Evolutionary conservation across 2,797 vertebrate genomes (phyloP).

Genomic region (Cynopterus sphinx): DNA sequence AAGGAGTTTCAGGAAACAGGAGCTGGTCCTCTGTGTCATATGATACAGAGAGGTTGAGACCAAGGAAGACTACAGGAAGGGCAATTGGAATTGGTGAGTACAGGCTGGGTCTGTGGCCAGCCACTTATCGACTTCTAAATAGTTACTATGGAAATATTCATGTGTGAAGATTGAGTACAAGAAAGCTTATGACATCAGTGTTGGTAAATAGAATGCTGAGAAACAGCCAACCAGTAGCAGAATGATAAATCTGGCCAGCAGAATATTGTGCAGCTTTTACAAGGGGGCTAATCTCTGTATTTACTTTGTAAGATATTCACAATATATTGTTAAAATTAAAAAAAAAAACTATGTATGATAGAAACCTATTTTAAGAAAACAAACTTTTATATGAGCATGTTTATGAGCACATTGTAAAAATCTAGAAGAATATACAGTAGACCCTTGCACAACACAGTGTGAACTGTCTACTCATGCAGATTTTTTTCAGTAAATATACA

Average conservation of each 20-base stretch:
- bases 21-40: not conserved
- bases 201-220: not conserved
- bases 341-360: not conserved
- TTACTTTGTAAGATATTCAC: constrained; percentile 25
- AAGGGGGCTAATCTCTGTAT: not conserved
- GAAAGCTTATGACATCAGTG: not conserved
- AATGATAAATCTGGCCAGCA: not conserved
- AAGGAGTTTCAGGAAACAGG: constrained; percentile 6
- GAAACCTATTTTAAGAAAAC: not conserved
- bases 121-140: constrained; percentile 22
- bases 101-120: not conserved
- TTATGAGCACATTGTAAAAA: not conserved
- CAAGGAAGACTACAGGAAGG: not conserved
- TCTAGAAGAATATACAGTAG: not conserved
- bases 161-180: not conserved
- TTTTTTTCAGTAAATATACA: not conserved
- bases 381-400: not conserved
- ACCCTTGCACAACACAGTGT: not conserved
- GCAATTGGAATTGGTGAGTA: not conserved
- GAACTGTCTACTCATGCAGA: not conserved
- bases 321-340: not conserved
- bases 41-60: not conserved
- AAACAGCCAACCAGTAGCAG: not conserved
- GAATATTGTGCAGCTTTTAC: not conserved
- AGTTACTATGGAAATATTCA: constrained; percentile 31